Evolutionary conservation across 2,888 invertebrate species (phyloP).

Genomic region (Protonemura montana): DNA sequence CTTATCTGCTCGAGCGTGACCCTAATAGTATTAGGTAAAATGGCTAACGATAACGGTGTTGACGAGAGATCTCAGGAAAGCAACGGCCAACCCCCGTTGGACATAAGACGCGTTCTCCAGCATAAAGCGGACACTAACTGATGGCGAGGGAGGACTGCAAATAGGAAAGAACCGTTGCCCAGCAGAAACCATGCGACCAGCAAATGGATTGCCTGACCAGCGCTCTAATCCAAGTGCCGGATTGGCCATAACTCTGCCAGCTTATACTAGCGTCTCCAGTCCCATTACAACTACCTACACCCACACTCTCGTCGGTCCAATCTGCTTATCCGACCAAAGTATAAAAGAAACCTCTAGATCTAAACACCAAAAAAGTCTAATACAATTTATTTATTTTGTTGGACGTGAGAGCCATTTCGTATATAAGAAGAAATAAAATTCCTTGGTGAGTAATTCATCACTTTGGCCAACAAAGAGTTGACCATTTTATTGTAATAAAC

Average conservation of each 20-base stretch:
- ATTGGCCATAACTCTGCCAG: constrained; percentile 7
- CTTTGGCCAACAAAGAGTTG: constrained; percentile 18
- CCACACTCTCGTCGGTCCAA: background rate
- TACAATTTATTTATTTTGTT: constrained; percentile 26
- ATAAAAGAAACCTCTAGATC: background rate
- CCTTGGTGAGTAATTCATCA: constrained; percentile 13
- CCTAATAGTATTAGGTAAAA: background rate
- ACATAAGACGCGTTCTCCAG: background rate
- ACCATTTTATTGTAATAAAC: constrained; percentile 22
- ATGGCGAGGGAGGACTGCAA: background rate
- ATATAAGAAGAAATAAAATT: constrained; percentile 2
- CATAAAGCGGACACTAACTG: constrained; percentile 1
- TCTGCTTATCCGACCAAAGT: background rate
- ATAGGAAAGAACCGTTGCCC: background rate
- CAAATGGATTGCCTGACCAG: background rate
- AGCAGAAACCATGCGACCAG: background rate
- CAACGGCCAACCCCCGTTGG: background rate
- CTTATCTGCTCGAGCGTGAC: background rate
- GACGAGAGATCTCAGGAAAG: background rate
- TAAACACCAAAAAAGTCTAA: background rate
- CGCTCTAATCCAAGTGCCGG: constrained; percentile 12
- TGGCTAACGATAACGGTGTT: background rate
- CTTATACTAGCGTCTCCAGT: background rate
- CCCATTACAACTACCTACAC: background rate
- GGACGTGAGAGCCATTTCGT: background rate